Base-by-base conservation (phyloP, 2,888 invertebrate genomes). In the Ametastegia equiseti region DNA sequence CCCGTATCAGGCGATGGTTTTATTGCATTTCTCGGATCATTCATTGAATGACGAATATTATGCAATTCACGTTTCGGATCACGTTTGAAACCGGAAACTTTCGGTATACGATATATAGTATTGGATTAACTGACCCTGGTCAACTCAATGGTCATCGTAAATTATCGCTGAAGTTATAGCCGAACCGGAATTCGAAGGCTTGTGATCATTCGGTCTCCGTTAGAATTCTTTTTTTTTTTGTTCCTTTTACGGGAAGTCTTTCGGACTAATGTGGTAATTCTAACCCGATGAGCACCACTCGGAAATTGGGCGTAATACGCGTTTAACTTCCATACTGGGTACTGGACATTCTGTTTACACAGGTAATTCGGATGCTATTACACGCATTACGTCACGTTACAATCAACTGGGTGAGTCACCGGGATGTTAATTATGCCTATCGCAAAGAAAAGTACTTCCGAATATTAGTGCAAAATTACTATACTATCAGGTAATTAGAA, bases 231-330 rank as follows among this genome's bases (percentile, higher is more conserved):
- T 36, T n/a, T 36, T n/a, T 45, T n/a, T 13, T 9, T 39, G 13
- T 39, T 36, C 19, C 19, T 19, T 33, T 30, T n/a, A n/a, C 11
- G 11, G 23, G 9, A 54, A 36, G 75, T 54, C 13, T 19, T 54
- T 54, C 27, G 27, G 75, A 33, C 36, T 75, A 50, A 75, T 75
- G 19, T 36, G 36, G n/a, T 50, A n/a, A 75, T 75, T 9, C 9
- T 5, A 33, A 33, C 36, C n/a, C 45, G 19, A n/a, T 11, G 54
- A 54, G 15, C n/a, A 36, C 54, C 36, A 50, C 23, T 36, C 30
- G 15, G 15, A 73, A 73, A 73, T 73, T 73, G 73, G 73, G 42
- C 73, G 7, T 73, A 73, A 73, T 73, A 71, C 36, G 73, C 50
- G 54, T 33, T 36, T 11, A 3, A 50, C 73, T 23, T 30, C 73